A percentile compares a stretch with the other conserved stretches of the same genome.
These are phyloP conservation scores for Notospermus geniculatus DNA, from an alignment of 1,140 invertebrate species.

Conservation along the genomic window DNA sequence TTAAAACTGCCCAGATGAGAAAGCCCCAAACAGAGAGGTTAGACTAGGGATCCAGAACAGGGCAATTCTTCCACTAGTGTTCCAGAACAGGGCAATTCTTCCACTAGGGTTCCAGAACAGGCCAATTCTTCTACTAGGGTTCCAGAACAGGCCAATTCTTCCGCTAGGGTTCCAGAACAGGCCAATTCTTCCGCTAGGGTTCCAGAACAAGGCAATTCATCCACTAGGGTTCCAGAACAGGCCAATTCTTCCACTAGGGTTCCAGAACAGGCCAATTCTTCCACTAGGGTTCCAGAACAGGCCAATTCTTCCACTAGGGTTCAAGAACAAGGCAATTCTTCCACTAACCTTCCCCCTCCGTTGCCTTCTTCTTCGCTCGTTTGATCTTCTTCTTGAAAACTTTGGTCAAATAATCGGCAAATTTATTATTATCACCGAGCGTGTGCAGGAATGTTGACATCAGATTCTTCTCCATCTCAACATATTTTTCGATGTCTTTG, in stretches of 20 bases:
- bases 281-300: too few species aligned
- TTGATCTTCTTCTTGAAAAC: conserved; percentile 74
- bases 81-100: not conserved
- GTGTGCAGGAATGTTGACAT: conserved; percentile 61
- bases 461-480: conserved; percentile 61
- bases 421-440: conserved; percentile 68
- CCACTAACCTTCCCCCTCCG: conserved; percentile 45
- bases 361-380: conserved; percentile 53
- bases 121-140: not conserved
- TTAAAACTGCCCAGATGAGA: too few species aligned
- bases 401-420: conserved; percentile 69
- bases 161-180: too few species aligned
- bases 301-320: not conserved
- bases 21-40: too few species aligned
- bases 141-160: not conserved
- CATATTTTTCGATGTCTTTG: conserved; percentile 61
- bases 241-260: too few species aligned
- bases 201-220: too few species aligned
- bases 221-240: too few species aligned
- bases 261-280: too few species aligned
- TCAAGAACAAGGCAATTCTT: not conserved
- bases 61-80: not conserved
- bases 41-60: too few species aligned
- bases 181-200: too few species aligned
- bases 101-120: not conserved